Base-by-base conservation (phyloP, 2,113 vertebrate species). In the Oreochromis niloticus region DNA sequence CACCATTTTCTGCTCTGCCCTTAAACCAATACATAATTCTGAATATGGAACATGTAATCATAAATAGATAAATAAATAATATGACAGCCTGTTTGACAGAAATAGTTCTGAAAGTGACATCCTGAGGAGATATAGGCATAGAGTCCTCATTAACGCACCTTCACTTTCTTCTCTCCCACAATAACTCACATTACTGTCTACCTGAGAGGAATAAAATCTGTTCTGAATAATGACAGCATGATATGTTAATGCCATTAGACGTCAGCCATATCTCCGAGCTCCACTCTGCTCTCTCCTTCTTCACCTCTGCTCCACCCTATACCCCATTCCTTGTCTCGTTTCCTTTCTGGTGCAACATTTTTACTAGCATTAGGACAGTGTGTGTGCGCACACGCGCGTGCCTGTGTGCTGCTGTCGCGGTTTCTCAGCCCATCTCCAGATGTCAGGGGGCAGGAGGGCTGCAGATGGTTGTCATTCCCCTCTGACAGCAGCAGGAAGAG, bases 391-490 rank as follows among this genome's bases (percentile, higher is more conserved):
- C 46, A 16, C 56, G 78, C 63, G 48, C 27, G 68, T 55, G 59
- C 68, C 54, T 68, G 46, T 34, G 82, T 32, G 75, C n/a, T 56
- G 54, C 39, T 63, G 59, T 89, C 17, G 2, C 39, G 52, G 88
- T 86, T 71, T 80, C 61, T 90, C 84, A 89, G 90, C 85, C 90
- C 30, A 9, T 92, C 90, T 93, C 89, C 93, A 95, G 93, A 95
- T 94, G 92, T 95, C 88, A 90, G 80, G 81, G 91, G 63, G 90
- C 87, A 90, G 88, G 89, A 88, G 85, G 88, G 73, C 87, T 90
- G 89, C 94, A 95, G 95, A 95, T 95, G 95, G 89, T 93, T 84
- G 83, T 94, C 95, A 92, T 94, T 93, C 90, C 88, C 88, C 27
- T 90, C 87, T 93, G 94, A 93, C 87, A 90, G 88, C 1, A 54